These are phyloP conservation scores for Paradoxurus hermaphroditus DNA, from an alignment of 2,113 vertebrate genomes.

Conservation along the genomic window DNA sequence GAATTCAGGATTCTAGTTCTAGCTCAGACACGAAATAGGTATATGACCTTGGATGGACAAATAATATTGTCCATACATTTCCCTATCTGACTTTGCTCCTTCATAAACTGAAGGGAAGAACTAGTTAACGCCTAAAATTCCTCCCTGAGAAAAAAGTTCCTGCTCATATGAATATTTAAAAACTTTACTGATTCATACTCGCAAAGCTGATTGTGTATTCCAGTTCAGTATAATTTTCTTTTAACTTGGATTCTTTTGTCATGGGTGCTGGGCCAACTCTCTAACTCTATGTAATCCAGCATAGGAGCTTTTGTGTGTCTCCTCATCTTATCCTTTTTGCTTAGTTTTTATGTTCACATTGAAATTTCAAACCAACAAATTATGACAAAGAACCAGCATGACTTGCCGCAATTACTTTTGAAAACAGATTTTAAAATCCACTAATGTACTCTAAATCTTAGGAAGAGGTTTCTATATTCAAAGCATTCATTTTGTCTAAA, in stretches of 20 bases:
- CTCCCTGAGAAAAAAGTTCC: neutral
- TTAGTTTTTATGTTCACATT: neutral
- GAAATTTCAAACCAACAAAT: conserved; percentile 33
- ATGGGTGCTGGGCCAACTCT: neutral
- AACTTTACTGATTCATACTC: neutral
- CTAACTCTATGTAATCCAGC: neutral
- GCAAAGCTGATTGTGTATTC: neutral
- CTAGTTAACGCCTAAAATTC: neutral
- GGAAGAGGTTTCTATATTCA: conserved; percentile 43
- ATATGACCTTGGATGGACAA: neutral
- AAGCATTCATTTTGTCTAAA: conserved; percentile 53
- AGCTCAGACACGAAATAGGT: neutral
- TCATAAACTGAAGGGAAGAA: neutral
- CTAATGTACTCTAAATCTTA: conserved; percentile 49
- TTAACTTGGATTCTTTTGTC: neutral
- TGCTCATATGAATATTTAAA: neutral
- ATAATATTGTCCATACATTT: neutral
- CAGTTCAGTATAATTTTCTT: neutral
- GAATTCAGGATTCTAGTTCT: neutral
- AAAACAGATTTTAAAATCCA: conserved; percentile 21
- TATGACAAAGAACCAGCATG: conserved; percentile 8
- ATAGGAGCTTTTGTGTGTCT: neutral
- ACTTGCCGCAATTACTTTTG: conserved; percentile 10
- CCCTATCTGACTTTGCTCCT: neutral
- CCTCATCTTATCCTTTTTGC: neutral